Base-by-base conservation (phyloP, 2,797 vertebrate species). In the Taenioides sp. region DNA sequence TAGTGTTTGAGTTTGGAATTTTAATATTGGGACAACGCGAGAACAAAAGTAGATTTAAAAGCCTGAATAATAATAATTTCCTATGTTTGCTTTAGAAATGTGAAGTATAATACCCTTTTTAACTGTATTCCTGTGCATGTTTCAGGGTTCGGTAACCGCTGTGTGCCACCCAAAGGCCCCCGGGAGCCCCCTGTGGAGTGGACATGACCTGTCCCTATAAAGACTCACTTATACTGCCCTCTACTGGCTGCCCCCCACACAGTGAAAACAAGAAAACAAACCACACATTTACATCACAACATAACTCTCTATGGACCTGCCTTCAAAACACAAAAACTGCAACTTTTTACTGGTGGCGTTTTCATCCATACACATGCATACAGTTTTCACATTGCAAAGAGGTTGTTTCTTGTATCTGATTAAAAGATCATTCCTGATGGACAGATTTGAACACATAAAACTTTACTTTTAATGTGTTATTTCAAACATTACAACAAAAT, bases 91-190 rank as follows among this genome's bases (percentile, higher is more conserved):
- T 37, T 37, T 10, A 37, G 9, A 37, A 37, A 37, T 37, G 9
- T 10, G 10, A 37, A 10, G 7, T 37, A 10, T 37, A 37, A 37
- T 7, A 10, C 1, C 7, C 7, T 37, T 7, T 37, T 23, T 11
- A 28, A 27, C 14, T 18, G 2, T 17, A 28, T 17, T 11, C 0
- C 3, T 18, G 57, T 55, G n/a, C 50, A 55, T n/a, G 12, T 77
- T 76, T 74, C 84, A 99, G 98, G 95, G 86, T 97, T 96, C 90
- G 94, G 95, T 90, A 96, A 94, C 92, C 95, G 95, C 86, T 95
- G 95, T 91, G 91, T 92, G 85, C 96, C 95, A 80, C 96, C 96
- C 82, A 96, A 91, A 95, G 96, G 96, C 91, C 96, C 96, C 72
- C 93, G 94, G 89, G 93, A 95, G 65, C 94, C 94, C 65, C 95